Evolutionary conservation across 2,888 invertebrate species (phyloP), one percentile per base, ranked within the genome.

Genomic region (Mechanitis messenoides): DNA sequence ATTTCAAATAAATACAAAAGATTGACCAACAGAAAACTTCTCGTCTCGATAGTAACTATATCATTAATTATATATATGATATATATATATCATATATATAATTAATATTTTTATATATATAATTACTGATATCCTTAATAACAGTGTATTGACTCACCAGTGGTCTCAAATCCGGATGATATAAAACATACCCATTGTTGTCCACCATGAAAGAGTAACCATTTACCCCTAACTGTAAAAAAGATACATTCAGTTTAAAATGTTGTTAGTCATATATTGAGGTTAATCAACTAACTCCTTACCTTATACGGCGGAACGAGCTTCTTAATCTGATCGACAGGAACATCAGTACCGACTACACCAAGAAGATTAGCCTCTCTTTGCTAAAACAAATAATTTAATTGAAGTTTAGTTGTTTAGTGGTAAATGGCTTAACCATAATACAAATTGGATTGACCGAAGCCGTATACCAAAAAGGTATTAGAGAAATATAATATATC

Each of bases 131-230:
- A 20, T 20, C 1, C 20, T 20, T 20, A 20, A 20, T 20, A 20
- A 20, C 20, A 20, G 20, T 20, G 20, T 20, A 20, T 35, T 31
- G 31, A 56, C 93, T 92, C 91, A 96, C 96, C 92, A 96, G 85
- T 57, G 98, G 97, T 74, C 97, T 92, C 75, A 98, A 92, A 84
- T 98, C 98, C 35, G 98, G 98, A 92, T 99, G 98, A 83, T 96
- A 97, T 67, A 99, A 91, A 69, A 98, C 94, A 87, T 97, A 97
- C 74, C 98, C 99, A 91, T 99, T 98, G 87, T 98, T 98, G 85
- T 98, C 98, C 77, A 98, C 95, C 88, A 98, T 95, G 89, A 98
- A 98, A 58, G 97, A 96, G 88, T 98, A 98, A 59, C 97, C 98
- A 85, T 97, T 97, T 50, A 96, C 96, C 71, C 98, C 98, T 77